phyloP scores from a whole-genome alignment of 2,888 invertebrate genomes.

The Mythimna lalbum region DNA sequence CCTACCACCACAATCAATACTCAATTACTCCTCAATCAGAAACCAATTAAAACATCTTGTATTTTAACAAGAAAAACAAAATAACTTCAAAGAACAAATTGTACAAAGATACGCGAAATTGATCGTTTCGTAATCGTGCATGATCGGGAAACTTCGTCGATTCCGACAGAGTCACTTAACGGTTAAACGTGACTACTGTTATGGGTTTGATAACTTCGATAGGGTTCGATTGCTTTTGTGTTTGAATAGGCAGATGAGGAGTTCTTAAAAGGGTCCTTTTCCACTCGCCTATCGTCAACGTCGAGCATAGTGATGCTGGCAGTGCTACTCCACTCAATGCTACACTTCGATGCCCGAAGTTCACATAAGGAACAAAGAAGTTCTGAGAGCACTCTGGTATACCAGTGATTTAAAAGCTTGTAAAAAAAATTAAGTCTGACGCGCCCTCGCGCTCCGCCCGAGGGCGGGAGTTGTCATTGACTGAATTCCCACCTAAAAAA shows the following conservation, averaged over 20 bases:
- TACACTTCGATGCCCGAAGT: too few species aligned
- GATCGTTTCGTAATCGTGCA: slow-evolving; percentile 30
- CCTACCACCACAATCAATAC: slow-evolving; percentile 23
- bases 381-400: too few species aligned
- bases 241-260: neutral
- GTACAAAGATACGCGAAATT: slow-evolving; percentile 17
- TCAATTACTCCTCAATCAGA: slow-evolving; percentile 23
- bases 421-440: too few species aligned
- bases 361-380: too few species aligned
- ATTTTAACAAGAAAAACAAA: slow-evolving; percentile 40
- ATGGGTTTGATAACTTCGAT: slow-evolving; percentile 24
- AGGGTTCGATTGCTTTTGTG: neutral
- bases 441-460: too few species aligned
- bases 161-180: neutral
- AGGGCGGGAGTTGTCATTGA: too few species aligned
- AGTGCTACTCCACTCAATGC: too few species aligned
- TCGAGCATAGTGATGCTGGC: too few species aligned
- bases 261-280: neutral
- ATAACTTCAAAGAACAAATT: slow-evolving; percentile 23
- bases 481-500: too few species aligned
- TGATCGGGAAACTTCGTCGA: slow-evolving; percentile 30
- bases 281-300: too few species aligned
- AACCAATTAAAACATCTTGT: slow-evolving; percentile 44
- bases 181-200: neutral
- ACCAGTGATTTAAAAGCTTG: too few species aligned